Conservation (phyloP, 1,140 invertebrate species). For the Delia radicum region DNA sequence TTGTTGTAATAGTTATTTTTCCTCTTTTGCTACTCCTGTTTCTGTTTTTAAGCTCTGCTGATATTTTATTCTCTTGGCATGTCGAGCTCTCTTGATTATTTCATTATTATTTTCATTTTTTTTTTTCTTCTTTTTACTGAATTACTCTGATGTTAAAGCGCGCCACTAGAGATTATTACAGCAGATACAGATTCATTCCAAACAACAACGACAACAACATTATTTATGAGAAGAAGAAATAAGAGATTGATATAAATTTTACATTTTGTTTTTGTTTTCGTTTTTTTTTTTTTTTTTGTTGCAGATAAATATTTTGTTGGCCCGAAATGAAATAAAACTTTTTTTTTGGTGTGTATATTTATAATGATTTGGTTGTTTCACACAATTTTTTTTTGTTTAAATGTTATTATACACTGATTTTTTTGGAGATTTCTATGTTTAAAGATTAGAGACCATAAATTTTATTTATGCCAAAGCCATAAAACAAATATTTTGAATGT, state of each 20-base stretch:
- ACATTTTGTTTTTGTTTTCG: not conserved
- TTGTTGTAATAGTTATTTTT: not conserved
- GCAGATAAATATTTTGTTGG: not conserved
- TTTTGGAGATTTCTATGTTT: not conserved
- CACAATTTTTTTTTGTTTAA: too few species aligned
- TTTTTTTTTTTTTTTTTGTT: not conserved
- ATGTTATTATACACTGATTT: not conserved
- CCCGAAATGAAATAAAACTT: not conserved
- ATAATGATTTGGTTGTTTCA: too few species aligned
- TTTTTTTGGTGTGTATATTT: not conserved
- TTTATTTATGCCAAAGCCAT: not conserved
- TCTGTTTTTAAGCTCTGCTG: not conserved
- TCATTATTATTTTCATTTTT: too few species aligned
- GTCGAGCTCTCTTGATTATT: not conserved
- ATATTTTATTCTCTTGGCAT: not conserved
- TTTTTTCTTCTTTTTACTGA: not conserved
- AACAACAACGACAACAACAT: not conserved
- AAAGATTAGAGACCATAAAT: not conserved
- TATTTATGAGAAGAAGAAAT: not conserved
- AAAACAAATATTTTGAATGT: not conserved
- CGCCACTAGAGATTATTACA: not conserved
- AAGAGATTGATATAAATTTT: not conserved
- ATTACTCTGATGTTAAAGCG: not conserved
- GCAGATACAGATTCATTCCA: not conserved
- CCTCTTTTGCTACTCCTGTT: not conserved